A percentile compares a stretch with the other conserved stretches of the same genome.
These are phyloP conservation scores for Torymus tubicola DNA, from an alignment of 2,888 invertebrate species.

Conservation along the genomic window DNA sequence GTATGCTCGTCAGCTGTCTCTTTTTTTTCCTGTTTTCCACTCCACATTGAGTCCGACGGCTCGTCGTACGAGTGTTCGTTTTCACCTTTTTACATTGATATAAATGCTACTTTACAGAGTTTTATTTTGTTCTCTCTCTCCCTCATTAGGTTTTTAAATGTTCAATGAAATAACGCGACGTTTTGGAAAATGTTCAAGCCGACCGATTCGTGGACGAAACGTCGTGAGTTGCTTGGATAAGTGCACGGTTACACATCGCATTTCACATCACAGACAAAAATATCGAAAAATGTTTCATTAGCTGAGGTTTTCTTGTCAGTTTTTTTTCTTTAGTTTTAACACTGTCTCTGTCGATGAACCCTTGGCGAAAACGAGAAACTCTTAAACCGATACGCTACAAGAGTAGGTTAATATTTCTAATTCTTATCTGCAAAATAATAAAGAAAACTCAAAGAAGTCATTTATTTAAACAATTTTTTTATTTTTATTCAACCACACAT, in stretches of 20 bases:
- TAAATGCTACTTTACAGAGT: conserved; percentile 49
- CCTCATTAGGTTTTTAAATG: conserved; percentile 35
- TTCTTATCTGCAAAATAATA: not conserved
- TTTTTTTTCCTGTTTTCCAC: conserved; percentile 23
- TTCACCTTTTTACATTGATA: conserved; percentile 46
- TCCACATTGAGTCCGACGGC: conserved; percentile 36
- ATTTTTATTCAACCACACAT: conserved; percentile 49
- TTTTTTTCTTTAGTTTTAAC: not conserved
- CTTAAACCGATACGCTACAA: conserved; percentile 9
- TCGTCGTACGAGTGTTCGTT: conserved; percentile 46
- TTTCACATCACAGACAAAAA: conserved; percentile 65
- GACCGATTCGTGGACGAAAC: conserved; percentile 61
- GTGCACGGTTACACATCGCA: conserved; percentile 64
- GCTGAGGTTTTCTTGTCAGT: conserved; percentile 27
- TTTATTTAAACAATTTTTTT: conserved; percentile 45
- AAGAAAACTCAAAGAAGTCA: conserved; percentile 32
- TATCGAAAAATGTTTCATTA: conserved; percentile 57
- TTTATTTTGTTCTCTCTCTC: conserved; percentile 34
- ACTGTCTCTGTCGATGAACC: not conserved
- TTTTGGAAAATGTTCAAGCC: conserved; percentile 63
- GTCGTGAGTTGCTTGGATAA: conserved; percentile 60
- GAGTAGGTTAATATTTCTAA: not conserved
- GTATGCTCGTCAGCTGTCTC: conserved; percentile 61
- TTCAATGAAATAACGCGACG: conserved; percentile 58
- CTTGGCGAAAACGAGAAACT: conserved; percentile 22